phyloP scores from a whole-genome alignment of 2,113 vertebrate species.

The Mirounga angustirostris region DNA sequence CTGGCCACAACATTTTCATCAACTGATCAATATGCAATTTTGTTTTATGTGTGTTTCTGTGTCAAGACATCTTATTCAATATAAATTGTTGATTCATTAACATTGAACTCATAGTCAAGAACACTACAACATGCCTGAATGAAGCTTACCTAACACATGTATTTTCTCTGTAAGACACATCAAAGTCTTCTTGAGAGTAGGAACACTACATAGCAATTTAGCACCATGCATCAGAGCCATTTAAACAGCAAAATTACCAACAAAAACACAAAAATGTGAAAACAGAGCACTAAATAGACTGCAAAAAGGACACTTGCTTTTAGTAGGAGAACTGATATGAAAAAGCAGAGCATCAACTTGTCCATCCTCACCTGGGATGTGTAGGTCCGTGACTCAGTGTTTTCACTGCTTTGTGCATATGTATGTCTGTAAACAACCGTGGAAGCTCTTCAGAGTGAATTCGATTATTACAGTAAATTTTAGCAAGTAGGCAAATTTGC shows the following conservation, averaged over 20 bases:
- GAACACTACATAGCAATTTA: not conserved
- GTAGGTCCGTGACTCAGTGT: fast-evolving
- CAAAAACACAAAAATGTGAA: not conserved
- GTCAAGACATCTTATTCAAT: not conserved
- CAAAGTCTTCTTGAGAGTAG: not conserved
- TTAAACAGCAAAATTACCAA: not conserved
- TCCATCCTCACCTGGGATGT: not conserved
- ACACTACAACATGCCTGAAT: not conserved
- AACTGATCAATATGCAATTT: not conserved
- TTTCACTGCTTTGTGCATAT: not conserved
- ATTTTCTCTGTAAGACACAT: not conserved
- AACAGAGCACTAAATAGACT: not conserved
- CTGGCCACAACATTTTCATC: not conserved
- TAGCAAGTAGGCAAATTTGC: not conserved
- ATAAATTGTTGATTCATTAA: not conserved
- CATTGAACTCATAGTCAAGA: not conserved
- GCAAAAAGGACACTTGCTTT: not conserved
- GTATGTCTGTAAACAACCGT: fast-evolving
- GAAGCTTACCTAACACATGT: not conserved
- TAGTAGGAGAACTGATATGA: not conserved
- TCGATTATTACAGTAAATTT: not conserved
- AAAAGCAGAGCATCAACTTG: not conserved
- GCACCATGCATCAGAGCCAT: not conserved
- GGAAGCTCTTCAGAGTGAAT: not conserved
- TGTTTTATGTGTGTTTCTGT: not conserved